Base-by-base conservation (phyloP, 2,888 invertebrate species). In the Papilio protenor region DNA sequence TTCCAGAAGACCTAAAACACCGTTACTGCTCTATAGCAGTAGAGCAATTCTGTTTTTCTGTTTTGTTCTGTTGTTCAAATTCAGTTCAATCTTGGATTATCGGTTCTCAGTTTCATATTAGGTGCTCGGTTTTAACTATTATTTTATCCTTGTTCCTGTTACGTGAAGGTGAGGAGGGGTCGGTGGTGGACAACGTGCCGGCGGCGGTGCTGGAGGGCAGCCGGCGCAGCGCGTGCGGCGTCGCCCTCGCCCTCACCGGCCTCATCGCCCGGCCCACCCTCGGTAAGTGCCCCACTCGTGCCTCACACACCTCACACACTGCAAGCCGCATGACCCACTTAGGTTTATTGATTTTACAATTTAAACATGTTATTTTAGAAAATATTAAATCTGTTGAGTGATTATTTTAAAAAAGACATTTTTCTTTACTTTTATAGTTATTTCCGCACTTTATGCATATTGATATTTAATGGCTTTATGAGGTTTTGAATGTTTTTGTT, bases 181-280 rank as follows among this genome's bases (percentile, higher is more conserved):
- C 84, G 49, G 79, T 87, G 11, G 88, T 90, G 79, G 91, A 92
- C 81, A 94, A 94, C 80, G 87, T 95, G n/a, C 95, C 95, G 0
- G 90, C 90, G 77, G 88, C 91, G 0, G 90, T 94, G 73, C 81
- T 94, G 21, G 89, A 91, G 40, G 95, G 95, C 0, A 95, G 95
- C 81, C 94, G 94, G 83, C 94, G 94, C 1, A 96, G 96, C 85
- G 95, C 96, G 52, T 95, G 96, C 79, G 40, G 40, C 40, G 95
- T 96, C 3, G 96, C 96, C 11, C 87, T 96, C 0, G 96, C 96
- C 6, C 92, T 97, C 64, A 96, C 96, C 1, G 97, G 97, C 0
- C 95, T 97, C 2, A 95, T 97, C 18, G 95, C 96, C 1, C 95
- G 96, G 80, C 96, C 96, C 16, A 93, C 96, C 59, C 95, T 96